These are phyloP conservation scores for Athrips mouffetella DNA, from an alignment of 2,888 invertebrate genomes.

Conservation along the genomic window DNA sequence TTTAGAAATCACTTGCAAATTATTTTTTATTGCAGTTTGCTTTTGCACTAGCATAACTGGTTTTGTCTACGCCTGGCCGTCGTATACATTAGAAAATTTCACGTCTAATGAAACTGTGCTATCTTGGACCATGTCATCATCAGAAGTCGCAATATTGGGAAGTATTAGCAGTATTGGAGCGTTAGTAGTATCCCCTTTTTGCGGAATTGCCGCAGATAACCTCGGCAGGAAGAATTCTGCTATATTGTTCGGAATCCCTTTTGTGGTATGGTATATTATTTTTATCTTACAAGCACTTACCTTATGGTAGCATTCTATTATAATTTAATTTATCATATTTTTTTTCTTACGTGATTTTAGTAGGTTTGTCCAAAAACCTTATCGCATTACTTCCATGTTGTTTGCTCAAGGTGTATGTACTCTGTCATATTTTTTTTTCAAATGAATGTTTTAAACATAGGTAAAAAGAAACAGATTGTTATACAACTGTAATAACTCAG, in stretches of 20 bases:
- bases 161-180: constrained; percentile 77
- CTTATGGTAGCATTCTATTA: too few relatives aligned
- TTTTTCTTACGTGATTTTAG: too few relatives aligned
- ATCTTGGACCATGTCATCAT: constrained; percentile 58
- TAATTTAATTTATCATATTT: too few relatives aligned
- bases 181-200: constrained; percentile 64
- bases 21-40: constrained; percentile 39
- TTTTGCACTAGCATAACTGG: constrained; percentile 49
- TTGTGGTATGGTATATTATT: too few relatives aligned
- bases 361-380: too few relatives aligned
- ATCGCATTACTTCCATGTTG: too few relatives aligned
- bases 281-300: too few relatives aligned
- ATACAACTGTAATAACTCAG: too few relatives aligned
- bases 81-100: constrained; percentile 68
- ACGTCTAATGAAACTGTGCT: constrained; percentile 61
- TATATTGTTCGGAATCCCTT: constrained; percentile 71
- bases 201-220: constrained; percentile 61
- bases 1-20: neutral
- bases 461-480: too few relatives aligned
- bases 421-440: too few relatives aligned
- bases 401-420: too few relatives aligned
- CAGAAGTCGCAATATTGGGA: constrained; percentile 73
- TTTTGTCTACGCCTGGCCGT: constrained; percentile 75
- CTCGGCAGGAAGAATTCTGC: constrained; percentile 76
- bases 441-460: too few relatives aligned